Evolutionary conservation across 2,113 vertebrate genomes (phyloP).

Genomic region (Archocentrus centrarchus): DNA sequence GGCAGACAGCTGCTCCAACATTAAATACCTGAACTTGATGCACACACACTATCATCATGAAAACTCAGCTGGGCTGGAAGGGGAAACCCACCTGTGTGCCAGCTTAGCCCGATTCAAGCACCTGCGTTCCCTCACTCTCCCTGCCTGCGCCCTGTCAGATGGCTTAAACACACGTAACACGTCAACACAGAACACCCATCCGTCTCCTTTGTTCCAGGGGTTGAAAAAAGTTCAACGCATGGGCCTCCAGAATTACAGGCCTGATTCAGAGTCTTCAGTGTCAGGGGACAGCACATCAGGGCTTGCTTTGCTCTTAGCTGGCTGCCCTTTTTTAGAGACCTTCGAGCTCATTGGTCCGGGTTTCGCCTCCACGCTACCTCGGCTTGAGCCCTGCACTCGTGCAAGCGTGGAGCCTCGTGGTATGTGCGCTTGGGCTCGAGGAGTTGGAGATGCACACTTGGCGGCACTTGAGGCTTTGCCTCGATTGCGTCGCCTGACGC

Average conservation of each 20-base stretch:
- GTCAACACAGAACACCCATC: slow-evolving; percentile 16
- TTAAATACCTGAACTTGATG: slow-evolving; percentile 92
- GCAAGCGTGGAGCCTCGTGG: slow-evolving; percentile 85
- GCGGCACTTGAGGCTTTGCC: slow-evolving; percentile 86
- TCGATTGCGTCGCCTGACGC: slow-evolving; percentile 86
- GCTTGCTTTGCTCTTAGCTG: slow-evolving; percentile 85
- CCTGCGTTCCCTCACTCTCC: slow-evolving; percentile 88
- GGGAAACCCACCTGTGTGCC: slow-evolving; percentile 86
- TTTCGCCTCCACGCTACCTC: slow-evolving; percentile 92
- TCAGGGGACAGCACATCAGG: slow-evolving; percentile 76
- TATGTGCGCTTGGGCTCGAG: slow-evolving; percentile 87
- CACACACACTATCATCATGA: slow-evolving; percentile 91
- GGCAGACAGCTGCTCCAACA: slow-evolving; percentile 83
- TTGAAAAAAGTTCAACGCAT: slow-evolving; percentile 89
- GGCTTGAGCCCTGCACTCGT: slow-evolving; percentile 91
- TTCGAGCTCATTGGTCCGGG: slow-evolving; percentile 93
- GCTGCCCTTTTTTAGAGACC: slow-evolving; percentile 84
- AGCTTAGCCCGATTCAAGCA: slow-evolving; percentile 84
- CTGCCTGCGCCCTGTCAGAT: slow-evolving; percentile 88
- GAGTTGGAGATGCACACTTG: slow-evolving; percentile 87
- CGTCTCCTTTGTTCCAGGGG: slow-evolving; percentile 77
- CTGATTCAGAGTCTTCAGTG: slow-evolving; percentile 51
- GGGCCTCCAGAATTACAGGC: slow-evolving; percentile 82
- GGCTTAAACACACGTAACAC: slow-evolving; percentile 57
- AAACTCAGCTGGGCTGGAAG: slow-evolving; percentile 78